Conservation (phyloP, 2,888 invertebrate species). For the Pherbina coryleti region DNA sequence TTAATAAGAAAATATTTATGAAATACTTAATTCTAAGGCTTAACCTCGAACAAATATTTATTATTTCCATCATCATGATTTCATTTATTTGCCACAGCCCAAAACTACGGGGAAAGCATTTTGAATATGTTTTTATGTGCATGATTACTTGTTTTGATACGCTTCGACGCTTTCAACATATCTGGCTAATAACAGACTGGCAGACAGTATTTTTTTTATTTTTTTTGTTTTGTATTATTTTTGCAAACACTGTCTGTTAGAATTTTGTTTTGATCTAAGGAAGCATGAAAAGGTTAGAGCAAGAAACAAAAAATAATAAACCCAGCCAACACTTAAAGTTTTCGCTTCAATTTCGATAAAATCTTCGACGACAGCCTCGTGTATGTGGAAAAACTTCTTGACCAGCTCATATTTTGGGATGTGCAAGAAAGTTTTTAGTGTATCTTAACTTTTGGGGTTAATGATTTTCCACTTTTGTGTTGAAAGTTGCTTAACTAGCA, state of each 20-base stretch:
- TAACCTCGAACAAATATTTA: constrained; percentile 57
- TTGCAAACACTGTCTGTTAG: neutral
- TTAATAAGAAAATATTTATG: neutral
- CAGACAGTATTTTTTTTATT: constrained; percentile 20
- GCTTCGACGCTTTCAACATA: constrained; percentile 52
- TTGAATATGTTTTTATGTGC: constrained; percentile 29
- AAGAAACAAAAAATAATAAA: neutral
- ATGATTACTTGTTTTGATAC: constrained; percentile 58
- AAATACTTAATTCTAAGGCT: constrained; percentile 18
- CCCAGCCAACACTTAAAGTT: neutral
- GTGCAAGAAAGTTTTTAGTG: constrained; percentile 38
- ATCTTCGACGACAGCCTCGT: neutral
- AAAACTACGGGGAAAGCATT: neutral
- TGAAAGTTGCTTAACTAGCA: constrained; percentile 31
- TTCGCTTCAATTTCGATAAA: constrained; percentile 7
- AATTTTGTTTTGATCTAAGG: neutral
- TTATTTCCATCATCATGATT: constrained; percentile 64
- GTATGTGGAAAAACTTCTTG: constrained; percentile 51
- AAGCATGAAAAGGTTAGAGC: neutral
- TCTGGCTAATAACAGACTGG: constrained; percentile 46
- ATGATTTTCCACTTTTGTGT: constrained; percentile 63
- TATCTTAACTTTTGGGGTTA: constrained; percentile 54
- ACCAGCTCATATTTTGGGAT: constrained; percentile 41
- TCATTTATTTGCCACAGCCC: constrained; percentile 50
- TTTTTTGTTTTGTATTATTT: neutral